Conservation (phyloP, 2,888 invertebrate species). For the Junonia oenone region DNA sequence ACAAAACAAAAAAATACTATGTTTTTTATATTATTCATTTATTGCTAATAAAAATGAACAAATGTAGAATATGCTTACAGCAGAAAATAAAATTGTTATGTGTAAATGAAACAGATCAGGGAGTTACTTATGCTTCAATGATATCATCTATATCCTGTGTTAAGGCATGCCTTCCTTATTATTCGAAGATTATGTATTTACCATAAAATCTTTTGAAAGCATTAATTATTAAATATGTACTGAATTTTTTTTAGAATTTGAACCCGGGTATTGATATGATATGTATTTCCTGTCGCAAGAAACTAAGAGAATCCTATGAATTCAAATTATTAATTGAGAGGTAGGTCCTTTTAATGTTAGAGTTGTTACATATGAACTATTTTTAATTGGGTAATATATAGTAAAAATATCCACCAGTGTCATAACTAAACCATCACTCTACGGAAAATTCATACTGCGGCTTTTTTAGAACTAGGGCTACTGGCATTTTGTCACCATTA, state of each 20-base stretch:
- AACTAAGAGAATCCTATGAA: conserved; percentile 45
- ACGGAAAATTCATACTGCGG: no score
- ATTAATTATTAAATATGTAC: not conserved
- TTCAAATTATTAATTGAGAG: conserved; percentile 50
- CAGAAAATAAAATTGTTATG: conserved; percentile 37
- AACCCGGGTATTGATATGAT: conserved; percentile 37
- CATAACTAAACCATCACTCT: no score
- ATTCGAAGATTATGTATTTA: not conserved
- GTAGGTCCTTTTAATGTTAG: conserved; percentile 35
- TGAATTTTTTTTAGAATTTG: conserved; percentile 37
- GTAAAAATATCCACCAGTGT: no score
- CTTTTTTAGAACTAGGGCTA: no score
- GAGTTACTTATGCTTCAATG: conserved; percentile 43
- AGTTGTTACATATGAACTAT: no score
- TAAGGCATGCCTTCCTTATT: conserved; percentile 37
- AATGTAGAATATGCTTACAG: conserved; percentile 46
- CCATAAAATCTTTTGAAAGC: not conserved
- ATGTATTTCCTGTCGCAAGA: conserved; percentile 55
- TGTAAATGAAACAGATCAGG: conserved; percentile 35
- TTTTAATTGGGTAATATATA: no score
- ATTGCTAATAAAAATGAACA: not conserved
- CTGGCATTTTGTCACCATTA: no score
- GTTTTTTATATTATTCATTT: no score
- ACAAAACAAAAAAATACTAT: no score
- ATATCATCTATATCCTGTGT: conserved; percentile 42